Conservation (phyloP, 2,797 vertebrate genomes). For the Pipistrellus pipistrellus region DNA sequence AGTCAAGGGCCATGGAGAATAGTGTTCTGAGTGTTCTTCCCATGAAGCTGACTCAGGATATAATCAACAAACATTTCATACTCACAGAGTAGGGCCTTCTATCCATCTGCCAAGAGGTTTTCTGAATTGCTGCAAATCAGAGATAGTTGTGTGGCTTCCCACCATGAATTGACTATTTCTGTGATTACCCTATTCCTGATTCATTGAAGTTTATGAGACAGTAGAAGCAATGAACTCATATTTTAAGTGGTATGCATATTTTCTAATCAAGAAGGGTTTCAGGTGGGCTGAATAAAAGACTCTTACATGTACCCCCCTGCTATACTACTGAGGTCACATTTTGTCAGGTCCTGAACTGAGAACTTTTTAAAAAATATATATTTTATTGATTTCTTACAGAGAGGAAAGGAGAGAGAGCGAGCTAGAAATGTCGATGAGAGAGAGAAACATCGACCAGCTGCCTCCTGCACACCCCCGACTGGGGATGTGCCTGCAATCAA, state of each 20-base stretch:
- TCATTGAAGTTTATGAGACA: background rate
- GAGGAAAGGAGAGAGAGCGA: no score
- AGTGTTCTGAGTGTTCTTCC: background rate
- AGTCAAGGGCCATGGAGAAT: background rate
- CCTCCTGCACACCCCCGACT: no score
- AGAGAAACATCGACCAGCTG: no score
- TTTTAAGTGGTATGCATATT: background rate
- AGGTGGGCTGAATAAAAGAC: background rate
- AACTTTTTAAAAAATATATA: background rate
- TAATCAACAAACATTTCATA: background rate
- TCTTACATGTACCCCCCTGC: background rate
- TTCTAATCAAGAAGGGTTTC: background rate
- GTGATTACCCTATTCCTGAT: background rate
- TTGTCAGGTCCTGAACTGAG: background rate
- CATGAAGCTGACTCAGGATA: background rate
- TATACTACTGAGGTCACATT: background rate
- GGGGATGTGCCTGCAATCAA: no score
- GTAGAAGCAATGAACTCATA: background rate
- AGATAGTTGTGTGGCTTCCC: background rate
- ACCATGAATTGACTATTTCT: background rate
- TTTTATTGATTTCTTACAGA: no score
- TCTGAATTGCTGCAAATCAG: background rate
- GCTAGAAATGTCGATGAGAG: no score
- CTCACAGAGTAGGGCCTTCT: background rate
- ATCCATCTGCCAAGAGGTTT: background rate